A percentile compares a stretch with the other conserved stretches of the same genome.
These are phyloP conservation scores for Chrysina gloriosa DNA, from an alignment of 2,888 invertebrate species.

Conservation along the genomic window DNA sequence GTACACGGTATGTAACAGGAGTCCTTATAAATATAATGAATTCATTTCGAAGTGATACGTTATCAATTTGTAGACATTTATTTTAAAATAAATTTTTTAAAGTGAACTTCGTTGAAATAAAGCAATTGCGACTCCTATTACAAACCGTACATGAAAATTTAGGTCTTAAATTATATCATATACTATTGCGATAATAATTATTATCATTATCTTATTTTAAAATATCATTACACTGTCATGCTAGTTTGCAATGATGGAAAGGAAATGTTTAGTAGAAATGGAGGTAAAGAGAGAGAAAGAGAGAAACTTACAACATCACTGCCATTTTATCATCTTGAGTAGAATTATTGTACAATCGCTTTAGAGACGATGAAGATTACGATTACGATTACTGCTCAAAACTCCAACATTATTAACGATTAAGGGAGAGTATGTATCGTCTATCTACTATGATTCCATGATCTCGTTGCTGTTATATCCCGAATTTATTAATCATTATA, in stretches of 20 bases:
- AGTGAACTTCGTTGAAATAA: no score
- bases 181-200: no score
- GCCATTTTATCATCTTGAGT: slow-evolving; percentile 58
- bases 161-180: no score
- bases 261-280: not conserved
- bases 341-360: slow-evolving; percentile 42
- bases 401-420: slow-evolving; percentile 43
- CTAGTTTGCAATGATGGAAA: slow-evolving; percentile 8
- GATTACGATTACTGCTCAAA: slow-evolving; percentile 55
- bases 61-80: not conserved
- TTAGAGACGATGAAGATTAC: slow-evolving; percentile 45
- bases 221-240: no score
- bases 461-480: slow-evolving; percentile 58
- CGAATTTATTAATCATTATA: slow-evolving; percentile 32
- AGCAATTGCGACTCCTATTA: no score
- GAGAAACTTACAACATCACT: slow-evolving; percentile 54
- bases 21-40: not conserved
- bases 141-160: no score
- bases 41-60: no score
- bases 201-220: no score
- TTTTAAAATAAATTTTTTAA: not conserved
- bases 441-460: slow-evolving; percentile 48
- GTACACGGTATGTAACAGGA: no score
- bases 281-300: not conserved
- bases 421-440: slow-evolving; percentile 23